Percentiles rank a stretch among this genome's conserved stretches.
Evolutionary conservation across 1,140 invertebrate genomes (phyloP).

Genomic region (Lamellibrachia luymesi): DNA sequence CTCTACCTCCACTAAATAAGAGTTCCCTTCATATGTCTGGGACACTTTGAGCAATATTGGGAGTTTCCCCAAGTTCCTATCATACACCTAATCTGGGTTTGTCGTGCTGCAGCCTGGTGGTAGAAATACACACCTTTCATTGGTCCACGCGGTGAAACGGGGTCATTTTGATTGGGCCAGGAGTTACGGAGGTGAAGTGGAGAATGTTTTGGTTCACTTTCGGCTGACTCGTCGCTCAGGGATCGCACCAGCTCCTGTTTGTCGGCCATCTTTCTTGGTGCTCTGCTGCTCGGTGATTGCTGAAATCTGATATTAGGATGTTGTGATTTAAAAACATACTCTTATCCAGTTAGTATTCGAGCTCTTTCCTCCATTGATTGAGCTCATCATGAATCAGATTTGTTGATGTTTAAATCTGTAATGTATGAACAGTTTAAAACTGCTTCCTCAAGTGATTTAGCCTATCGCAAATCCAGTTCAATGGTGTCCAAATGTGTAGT

Average conservation of each 20-base stretch:
- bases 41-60: no score
- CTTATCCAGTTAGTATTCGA: no score
- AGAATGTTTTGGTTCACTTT: background rate
- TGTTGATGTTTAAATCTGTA: no score
- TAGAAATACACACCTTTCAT: slow-evolving; percentile 15
- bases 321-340: background rate
- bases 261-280: background rate
- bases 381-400: no score
- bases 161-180: slow-evolving; percentile 9
- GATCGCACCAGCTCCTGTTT: background rate
- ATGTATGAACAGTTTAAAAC: no score
- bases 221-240: background rate
- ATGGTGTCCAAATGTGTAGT: no score
- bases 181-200: slow-evolving; percentile 12
- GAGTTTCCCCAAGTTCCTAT: background rate
- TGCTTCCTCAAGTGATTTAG: no score
- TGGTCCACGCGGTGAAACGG: slow-evolving; percentile 18
- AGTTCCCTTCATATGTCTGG: background rate
- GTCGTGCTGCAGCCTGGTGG: background rate
- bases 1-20: no score
- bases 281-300: background rate
- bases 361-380: no score
- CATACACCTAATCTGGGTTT: background rate
- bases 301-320: background rate
- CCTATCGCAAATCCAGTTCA: no score